Conservation (phyloP, 2,797 vertebrate species). For the Poecilia wingei region DNA sequence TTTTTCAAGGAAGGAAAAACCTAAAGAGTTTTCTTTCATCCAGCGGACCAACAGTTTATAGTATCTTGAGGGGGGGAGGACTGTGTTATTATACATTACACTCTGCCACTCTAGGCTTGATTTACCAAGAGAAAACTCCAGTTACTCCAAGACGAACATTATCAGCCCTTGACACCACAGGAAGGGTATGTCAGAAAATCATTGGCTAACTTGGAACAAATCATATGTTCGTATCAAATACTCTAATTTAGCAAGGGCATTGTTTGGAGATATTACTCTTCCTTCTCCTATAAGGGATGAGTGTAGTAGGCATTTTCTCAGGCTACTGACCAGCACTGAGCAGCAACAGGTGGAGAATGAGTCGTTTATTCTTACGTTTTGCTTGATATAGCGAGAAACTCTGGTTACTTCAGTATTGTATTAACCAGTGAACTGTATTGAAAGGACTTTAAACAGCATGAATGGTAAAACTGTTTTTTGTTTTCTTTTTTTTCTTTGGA, state of each 20-base stretch:
- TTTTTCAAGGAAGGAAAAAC: neutral
- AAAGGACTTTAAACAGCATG: neutral
- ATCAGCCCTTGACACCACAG: neutral
- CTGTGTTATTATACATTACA: neutral
- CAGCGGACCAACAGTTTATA: neutral
- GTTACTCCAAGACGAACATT: neutral
- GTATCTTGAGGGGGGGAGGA: neutral
- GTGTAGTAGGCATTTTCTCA: neutral
- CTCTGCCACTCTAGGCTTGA: neutral
- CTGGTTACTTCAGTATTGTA: neutral
- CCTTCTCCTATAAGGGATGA: neutral
- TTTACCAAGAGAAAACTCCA: neutral
- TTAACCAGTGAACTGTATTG: neutral
- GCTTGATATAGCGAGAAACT: neutral
- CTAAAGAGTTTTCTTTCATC: neutral
- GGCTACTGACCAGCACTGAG: neutral
- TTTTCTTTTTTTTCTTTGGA: neutral
- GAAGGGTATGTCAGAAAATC: neutral
- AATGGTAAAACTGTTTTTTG: neutral
- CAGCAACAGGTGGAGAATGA: neutral
- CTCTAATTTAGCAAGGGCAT: neutral
- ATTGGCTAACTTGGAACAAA: neutral
- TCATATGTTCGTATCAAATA: neutral
- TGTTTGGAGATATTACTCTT: neutral
- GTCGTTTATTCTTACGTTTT: neutral